A percentile compares a stretch with the other conserved stretches of the same genome.
Conservation (phyloP, 2,113 vertebrate genomes). For the Eublepharis macularius region DNA sequence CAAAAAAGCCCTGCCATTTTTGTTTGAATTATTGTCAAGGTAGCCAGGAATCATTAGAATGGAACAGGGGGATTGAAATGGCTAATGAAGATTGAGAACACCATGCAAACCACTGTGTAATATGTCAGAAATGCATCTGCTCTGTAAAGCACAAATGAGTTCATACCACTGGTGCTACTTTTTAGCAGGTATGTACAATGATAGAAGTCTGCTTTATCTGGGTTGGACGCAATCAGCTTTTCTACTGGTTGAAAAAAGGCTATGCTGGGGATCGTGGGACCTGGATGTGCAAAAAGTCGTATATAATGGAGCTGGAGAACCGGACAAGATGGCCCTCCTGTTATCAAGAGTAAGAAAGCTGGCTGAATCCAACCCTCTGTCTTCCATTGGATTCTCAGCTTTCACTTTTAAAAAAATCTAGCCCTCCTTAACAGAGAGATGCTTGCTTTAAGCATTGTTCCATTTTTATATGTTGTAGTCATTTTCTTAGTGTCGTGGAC, state of each 20-base stretch:
- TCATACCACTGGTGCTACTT: not conserved
- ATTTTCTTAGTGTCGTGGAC: not conserved
- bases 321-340: too few species aligned
- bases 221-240: too few species aligned
- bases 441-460: not conserved
- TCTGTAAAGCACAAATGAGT: not conserved
- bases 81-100: not conserved
- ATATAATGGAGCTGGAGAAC: too few species aligned
- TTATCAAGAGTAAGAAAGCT: too few species aligned
- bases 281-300: too few species aligned
- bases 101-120: not conserved
- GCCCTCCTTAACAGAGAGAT: not conserved
- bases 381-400: not conserved
- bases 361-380: not conserved
- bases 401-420: not conserved
- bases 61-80: conserved; percentile 25
- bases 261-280: too few species aligned
- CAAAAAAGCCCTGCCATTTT: conserved; percentile 19
- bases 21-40: conserved; percentile 16
- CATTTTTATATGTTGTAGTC: not conserved
- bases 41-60: conserved; percentile 42
- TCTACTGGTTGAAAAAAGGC: too few species aligned
- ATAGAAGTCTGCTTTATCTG: not conserved
- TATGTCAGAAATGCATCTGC: not conserved
- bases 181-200: not conserved